A percentile compares a stretch with the other conserved stretches of the same genome.
Conservation (phyloP, 1,140 invertebrate genomes). For the Achroia grisella region DNA sequence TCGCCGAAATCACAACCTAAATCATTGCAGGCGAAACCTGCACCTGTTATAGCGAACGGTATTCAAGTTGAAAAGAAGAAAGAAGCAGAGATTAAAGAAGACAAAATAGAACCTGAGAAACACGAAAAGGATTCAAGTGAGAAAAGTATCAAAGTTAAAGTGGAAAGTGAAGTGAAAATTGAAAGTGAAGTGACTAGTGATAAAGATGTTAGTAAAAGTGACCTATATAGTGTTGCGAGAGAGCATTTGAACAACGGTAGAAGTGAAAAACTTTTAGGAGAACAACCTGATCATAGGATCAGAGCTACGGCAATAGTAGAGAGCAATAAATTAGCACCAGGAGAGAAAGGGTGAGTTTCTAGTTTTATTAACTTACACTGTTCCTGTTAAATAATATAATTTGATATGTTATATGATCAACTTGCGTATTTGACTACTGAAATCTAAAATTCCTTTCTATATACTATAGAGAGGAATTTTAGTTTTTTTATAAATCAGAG, state of each 20-base stretch:
- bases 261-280: constrained; percentile 82
- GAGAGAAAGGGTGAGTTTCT: constrained; percentile 72
- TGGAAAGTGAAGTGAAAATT: constrained; percentile 35
- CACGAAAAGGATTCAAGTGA: constrained; percentile 58
- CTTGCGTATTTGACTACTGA: too few relatives aligned
- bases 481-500: too few relatives aligned
- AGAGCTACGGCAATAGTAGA: constrained; percentile 74
- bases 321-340: constrained; percentile 72
- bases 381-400: too few relatives aligned
- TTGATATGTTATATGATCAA: too few relatives aligned
- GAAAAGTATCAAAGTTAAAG: constrained; percentile 44
- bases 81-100: constrained; percentile 27
- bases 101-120: constrained; percentile 47
- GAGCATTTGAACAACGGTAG: constrained; percentile 77
- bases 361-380: too few relatives aligned
- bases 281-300: constrained; percentile 75
- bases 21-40: constrained; percentile 50
- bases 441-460: too few relatives aligned
- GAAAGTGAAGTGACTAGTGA: constrained; percentile 55
- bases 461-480: too few relatives aligned
- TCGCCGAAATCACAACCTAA: constrained; percentile 59
- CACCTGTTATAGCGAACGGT: constrained; percentile 58
- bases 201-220: constrained; percentile 39
- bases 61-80: constrained; percentile 37
- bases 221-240: constrained; percentile 51